Evolutionary conservation across 2,888 invertebrate genomes (phyloP).

Genomic region (Dryobotodes eremita): DNA sequence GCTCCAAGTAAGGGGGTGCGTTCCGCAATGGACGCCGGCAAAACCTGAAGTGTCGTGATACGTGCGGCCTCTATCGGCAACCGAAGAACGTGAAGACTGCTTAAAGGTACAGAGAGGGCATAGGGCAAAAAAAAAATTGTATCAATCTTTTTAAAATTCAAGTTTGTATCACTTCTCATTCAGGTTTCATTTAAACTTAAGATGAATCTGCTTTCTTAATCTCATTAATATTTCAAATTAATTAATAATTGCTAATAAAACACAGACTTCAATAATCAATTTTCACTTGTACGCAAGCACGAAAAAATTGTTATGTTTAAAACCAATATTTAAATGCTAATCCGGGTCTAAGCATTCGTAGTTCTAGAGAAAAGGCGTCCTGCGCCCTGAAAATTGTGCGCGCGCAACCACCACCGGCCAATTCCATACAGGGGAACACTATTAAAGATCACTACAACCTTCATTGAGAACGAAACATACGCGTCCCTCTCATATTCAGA

Average conservation of each 20-base stretch:
- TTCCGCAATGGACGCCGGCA: conserved; percentile 84
- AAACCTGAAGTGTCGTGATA: conserved; percentile 86
- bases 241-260: not conserved
- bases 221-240: not conserved
- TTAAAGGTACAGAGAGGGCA: conserved; percentile 78
- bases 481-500: conserved; percentile 66
- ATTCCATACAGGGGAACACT: conserved; percentile 75
- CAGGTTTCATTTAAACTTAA: not conserved
- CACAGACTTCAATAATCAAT: not conserved
- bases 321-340: conserved; percentile 41
- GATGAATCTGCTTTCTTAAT: not conserved
- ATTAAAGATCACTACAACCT: conserved; percentile 66
- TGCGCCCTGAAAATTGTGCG: conserved; percentile 88
- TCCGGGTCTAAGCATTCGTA: conserved; percentile 82
- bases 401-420: conserved; percentile 82
- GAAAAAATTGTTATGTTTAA: not conserved
- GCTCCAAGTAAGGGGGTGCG: conserved; percentile 75
- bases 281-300: not conserved
- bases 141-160: not conserved
- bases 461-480: conserved; percentile 70
- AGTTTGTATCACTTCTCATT: not conserved
- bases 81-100: conserved; percentile 80
- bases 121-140: not conserved
- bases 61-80: conserved; percentile 85
- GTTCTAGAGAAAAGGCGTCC: conserved; percentile 81